phyloP scores from a whole-genome alignment of 2,888 invertebrate genomes.

The Drosophila ustulata region DNA sequence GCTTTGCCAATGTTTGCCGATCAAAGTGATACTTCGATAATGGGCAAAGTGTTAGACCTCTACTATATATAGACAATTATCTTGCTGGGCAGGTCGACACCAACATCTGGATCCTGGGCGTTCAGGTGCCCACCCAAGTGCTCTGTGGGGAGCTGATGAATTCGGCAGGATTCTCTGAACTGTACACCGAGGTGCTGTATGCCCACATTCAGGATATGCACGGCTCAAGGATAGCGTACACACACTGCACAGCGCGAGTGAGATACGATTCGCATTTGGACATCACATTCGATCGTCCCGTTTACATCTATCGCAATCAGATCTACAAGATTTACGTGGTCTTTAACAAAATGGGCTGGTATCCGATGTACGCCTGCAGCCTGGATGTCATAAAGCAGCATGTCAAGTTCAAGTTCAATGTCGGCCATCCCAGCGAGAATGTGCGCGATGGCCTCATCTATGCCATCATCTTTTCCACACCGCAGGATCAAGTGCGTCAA shows the following conservation, averaged over 20 bases:
- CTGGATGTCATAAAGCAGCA: conserved; percentile 89
- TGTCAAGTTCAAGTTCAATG: conserved; percentile 91
- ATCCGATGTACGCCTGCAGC: conserved; percentile 91
- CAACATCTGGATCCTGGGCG: conserved; percentile 89
- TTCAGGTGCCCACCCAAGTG: conserved; percentile 91
- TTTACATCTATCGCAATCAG: conserved; percentile 89
- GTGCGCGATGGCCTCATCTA: conserved; percentile 92
- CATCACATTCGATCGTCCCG: conserved; percentile 92
- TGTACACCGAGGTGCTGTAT: conserved; percentile 92
- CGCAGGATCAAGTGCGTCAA: conserved; percentile 79
- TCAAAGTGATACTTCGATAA: no score
- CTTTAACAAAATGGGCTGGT: conserved; percentile 93
- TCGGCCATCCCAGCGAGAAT: conserved; percentile 89
- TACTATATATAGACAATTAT: background rate
- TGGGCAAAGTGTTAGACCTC: no score
- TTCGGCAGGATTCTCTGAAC: conserved; percentile 83
- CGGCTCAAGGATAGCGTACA: conserved; percentile 92
- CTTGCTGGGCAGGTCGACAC: conserved; percentile 89
- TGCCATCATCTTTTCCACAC: conserved; percentile 89
- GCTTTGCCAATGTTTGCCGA: no score
- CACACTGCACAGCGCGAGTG: conserved; percentile 92
- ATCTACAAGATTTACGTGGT: conserved; percentile 93
- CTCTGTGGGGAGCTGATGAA: conserved; percentile 84
- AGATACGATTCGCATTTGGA: conserved; percentile 91
- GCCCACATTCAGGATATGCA: conserved; percentile 93